Base-by-base conservation (phyloP, 2,888 invertebrate species). In the Spodoptera littoralis region DNA sequence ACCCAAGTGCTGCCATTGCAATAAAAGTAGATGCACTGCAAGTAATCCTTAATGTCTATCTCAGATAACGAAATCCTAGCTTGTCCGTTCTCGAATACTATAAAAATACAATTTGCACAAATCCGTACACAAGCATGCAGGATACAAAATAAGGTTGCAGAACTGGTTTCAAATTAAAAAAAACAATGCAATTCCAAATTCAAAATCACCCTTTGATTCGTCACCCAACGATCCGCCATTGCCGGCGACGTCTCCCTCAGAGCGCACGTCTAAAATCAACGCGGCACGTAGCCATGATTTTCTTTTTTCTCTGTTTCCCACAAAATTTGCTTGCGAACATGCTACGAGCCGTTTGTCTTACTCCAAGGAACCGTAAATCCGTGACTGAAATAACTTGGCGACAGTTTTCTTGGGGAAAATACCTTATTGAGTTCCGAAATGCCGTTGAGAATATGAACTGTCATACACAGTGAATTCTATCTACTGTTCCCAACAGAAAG, bases 301-400 rank as follows among this genome's bases (percentile, higher is more conserved):
- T 63, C 66, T 36, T 73, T 76, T 71, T 63, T 60, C 62, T 52
- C 55, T 70, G 75, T 70, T 69, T 51, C 70, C 77, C 82, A 70
- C 84, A 82, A 87, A 87, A 88, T 88, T 88, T 88, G 86, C 84
- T 87, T 84, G 86, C 84, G 82, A 84, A 84, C 83, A 79, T 66
- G 81, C 81, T 81, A 79, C 84, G 79, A 79, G 81, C 81, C 86
- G 84, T 86, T 90, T 88, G 87, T 89, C 86, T 89, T 86, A 87
- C 86, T 84, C 79, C 79, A 80, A 76, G 84, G 82, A 79, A 78
- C 84, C 79, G 87, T 85, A 86, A 89, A 88, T 88, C 84, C 90
- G 90, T 90, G 90, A 90, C 89, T 88, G 79, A 89, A 90, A 90
- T 90, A 88, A 84, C 80, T 79, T 73, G 75, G 76, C 73, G 76